Conservation (phyloP, 2,113 vertebrate genomes). For the Microtus richardsoni region DNA sequence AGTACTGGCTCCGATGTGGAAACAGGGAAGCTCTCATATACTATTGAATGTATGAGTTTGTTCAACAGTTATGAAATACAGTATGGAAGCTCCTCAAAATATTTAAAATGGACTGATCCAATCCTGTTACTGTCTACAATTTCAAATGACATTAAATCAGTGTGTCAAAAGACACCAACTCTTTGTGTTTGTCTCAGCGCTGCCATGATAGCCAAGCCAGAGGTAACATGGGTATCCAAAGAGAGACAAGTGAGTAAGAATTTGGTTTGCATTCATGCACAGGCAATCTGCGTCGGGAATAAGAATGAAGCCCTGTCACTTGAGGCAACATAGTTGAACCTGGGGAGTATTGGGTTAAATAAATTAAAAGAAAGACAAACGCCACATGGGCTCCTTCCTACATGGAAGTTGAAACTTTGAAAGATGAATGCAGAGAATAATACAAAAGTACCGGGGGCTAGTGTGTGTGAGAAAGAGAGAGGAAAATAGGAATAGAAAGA, state of each 20-base stretch:
- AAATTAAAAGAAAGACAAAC: not conserved
- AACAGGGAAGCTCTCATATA: accelerated
- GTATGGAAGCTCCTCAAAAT: not conserved
- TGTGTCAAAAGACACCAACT: not conserved
- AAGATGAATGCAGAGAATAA: not conserved
- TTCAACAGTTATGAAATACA: no score
- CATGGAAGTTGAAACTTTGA: not conserved
- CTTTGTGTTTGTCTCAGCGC: not conserved
- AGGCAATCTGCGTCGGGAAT: not conserved
- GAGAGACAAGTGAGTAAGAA: not conserved
- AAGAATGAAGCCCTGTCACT: not conserved
- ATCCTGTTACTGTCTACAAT: not conserved
- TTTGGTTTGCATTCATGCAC: no score
- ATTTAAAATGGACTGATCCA: not conserved
- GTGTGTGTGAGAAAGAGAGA: not conserved
- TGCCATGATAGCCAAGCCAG: not conserved
- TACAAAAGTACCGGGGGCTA: not conserved
- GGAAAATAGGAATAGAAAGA: not conserved
- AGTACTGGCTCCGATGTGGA: not conserved
- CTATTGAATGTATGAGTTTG: no score
- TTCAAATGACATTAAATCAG: not conserved
- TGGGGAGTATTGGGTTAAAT: not conserved
- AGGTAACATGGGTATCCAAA: not conserved
- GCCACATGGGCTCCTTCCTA: no score
- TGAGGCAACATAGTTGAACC: not conserved